These are phyloP conservation scores for Natator depressus DNA, from an alignment of 2,113 vertebrate genomes.

Conservation along the genomic window DNA sequence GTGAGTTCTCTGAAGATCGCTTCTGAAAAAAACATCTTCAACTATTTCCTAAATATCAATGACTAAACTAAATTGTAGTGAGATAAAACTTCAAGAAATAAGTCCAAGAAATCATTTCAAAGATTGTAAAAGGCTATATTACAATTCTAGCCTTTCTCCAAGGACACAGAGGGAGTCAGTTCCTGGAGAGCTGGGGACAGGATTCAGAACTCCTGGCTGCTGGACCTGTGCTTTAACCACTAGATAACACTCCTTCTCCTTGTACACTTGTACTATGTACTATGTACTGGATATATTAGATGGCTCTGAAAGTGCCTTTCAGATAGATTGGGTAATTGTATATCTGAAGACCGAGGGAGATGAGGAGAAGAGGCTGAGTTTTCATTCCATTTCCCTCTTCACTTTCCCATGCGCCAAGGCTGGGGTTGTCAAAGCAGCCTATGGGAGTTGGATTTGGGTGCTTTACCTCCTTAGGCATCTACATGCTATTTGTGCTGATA, in stretches of 20 bases:
- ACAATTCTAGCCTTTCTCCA: neutral
- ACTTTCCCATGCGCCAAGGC: too few relatives aligned
- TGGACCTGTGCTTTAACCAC: neutral
- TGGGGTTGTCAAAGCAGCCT: neutral
- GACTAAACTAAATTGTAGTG: neutral
- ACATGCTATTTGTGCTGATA: neutral
- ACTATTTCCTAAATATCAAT: neutral
- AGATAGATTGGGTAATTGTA: neutral
- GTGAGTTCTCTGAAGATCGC: neutral
- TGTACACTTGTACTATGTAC: neutral
- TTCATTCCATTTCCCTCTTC: neutral
- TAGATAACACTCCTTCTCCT: neutral
- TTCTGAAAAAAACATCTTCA: accelerated
- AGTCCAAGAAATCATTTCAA: accelerated
- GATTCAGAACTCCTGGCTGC: neutral
- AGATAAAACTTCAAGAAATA: neutral
- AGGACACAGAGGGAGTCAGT: accelerated
- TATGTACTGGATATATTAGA: neutral
- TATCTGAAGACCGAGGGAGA: neutral
- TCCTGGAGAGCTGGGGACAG: neutral
- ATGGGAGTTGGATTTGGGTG: accelerated
- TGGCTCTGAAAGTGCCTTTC: neutral
- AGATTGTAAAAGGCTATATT: accelerated
- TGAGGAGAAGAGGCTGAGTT: neutral
- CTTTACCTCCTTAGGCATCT: neutral